These are phyloP conservation scores for Actias luna DNA, from an alignment of 2,888 invertebrate genomes.

Conservation along the genomic window DNA sequence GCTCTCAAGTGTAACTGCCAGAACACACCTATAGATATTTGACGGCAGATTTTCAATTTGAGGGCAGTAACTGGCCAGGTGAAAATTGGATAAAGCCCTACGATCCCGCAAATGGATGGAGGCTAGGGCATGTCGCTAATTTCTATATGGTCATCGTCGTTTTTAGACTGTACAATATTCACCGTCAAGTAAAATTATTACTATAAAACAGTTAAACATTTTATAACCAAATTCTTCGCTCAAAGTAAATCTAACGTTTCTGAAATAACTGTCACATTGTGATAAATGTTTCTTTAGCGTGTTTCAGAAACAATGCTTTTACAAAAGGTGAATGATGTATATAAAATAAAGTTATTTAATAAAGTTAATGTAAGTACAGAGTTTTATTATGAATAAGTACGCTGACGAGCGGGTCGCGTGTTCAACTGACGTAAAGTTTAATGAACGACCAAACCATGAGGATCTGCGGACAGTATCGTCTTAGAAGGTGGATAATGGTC, in stretches of 20 bases:
- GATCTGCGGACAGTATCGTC: background rate
- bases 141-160: too few species aligned
- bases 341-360: background rate
- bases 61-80: too few species aligned
- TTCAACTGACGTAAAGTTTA: background rate
- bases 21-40: too few species aligned
- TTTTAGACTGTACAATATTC: too few species aligned
- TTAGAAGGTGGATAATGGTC: background rate
- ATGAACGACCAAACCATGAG: background rate
- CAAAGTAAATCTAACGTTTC: background rate
- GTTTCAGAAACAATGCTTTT: background rate
- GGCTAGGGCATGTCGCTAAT: too few species aligned
- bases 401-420: slow-evolving; percentile 3
- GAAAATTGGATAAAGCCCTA: too few species aligned
- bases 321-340: background rate
- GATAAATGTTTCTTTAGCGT: background rate
- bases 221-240: background rate
- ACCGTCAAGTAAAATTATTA: too few species aligned
- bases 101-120: too few species aligned
- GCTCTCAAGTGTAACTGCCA: too few species aligned
- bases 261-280: background rate
- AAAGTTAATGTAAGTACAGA: background rate
- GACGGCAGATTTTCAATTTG: too few species aligned
- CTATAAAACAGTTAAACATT: background rate
- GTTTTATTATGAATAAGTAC: background rate